phyloP scores from a whole-genome alignment of 2,888 invertebrate genomes.

The Erpobdella octoculata region DNA sequence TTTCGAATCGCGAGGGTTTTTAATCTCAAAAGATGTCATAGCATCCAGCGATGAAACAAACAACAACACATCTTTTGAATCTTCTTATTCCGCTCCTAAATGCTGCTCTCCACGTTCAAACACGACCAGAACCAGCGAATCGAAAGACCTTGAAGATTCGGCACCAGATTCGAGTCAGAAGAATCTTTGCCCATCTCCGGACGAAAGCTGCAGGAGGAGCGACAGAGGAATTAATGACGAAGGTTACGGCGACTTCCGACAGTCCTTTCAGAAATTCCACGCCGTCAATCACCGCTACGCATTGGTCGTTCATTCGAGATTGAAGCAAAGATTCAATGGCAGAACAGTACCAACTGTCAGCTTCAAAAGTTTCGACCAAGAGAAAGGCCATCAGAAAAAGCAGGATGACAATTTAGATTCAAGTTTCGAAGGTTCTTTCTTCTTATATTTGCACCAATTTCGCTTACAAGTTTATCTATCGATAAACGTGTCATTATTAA shows the following conservation, averaged over 20 bases:
- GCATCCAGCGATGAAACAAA: too few species aligned
- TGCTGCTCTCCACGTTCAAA: background rate
- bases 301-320: background rate
- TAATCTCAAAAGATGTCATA: too few species aligned
- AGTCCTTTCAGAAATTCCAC: slow-evolving; percentile 4
- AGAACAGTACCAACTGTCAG: background rate
- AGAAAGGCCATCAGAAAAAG: background rate
- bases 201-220: slow-evolving; percentile 1
- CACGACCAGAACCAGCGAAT: background rate
- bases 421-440: background rate
- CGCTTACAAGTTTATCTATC: too few species aligned
- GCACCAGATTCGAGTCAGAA: slow-evolving; percentile 4
- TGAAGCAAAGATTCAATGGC: background rate
- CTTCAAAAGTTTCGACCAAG: background rate
- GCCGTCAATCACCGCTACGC: background rate
- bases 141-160: background rate
- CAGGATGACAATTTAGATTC: background rate
- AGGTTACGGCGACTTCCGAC: background rate
- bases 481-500: too few species aligned
- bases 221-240: background rate
- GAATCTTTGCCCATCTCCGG: slow-evolving; percentile 1
- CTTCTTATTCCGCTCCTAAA: background rate
- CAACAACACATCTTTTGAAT: slow-evolving; percentile 1
- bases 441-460: background rate
- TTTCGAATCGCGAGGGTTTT: too few species aligned